A percentile compares a stretch with the other conserved stretches of the same genome.
These are phyloP conservation scores for Coreoperca whiteheadi DNA, from an alignment of 2,113 vertebrate species.

Conservation along the genomic window DNA sequence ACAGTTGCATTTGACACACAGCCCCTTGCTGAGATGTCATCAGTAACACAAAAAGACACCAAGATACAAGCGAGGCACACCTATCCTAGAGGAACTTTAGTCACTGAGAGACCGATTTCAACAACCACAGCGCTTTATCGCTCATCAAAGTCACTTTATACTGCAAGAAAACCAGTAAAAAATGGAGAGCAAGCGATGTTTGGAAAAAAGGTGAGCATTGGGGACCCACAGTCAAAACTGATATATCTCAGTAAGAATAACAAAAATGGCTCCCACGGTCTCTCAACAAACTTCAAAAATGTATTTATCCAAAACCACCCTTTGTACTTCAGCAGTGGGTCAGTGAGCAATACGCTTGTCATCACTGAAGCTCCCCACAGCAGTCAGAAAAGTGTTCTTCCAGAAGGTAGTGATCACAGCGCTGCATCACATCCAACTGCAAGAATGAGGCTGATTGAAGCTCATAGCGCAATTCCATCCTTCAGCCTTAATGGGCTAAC, in stretches of 20 bases:
- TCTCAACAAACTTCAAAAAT: constrained; percentile 31
- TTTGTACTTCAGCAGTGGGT: constrained; percentile 25
- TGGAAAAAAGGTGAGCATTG: neutral
- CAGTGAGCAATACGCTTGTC: constrained; percentile 12
- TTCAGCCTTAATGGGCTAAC: constrained; percentile 1
- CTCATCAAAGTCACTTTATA: constrained; percentile 30
- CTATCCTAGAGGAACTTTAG: constrained; percentile 10
- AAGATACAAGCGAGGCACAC: constrained; percentile 14
- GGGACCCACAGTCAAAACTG: constrained; percentile 22
- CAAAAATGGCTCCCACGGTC: constrained; percentile 27
- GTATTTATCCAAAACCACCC: constrained; percentile 16
- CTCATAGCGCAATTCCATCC: constrained; percentile 4
- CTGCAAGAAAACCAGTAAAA: constrained; percentile 10
- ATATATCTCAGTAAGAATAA: constrained; percentile 39
- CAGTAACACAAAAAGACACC: constrained; percentile 12
- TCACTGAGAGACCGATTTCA: constrained; percentile 6
- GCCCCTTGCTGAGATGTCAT: constrained; percentile 28
- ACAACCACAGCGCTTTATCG: constrained; percentile 23
- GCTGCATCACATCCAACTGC: constrained; percentile 32
- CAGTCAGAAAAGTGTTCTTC: constrained; percentile 15
- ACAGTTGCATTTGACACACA: neutral
- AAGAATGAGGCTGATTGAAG: constrained; percentile 33
- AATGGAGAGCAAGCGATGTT: constrained; percentile 13
- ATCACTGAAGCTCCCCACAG: constrained; percentile 6
- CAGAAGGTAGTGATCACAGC: constrained; percentile 31